phyloP scores from a whole-genome alignment of 2,113 vertebrate species.

The Lamprotornis superbus region DNA sequence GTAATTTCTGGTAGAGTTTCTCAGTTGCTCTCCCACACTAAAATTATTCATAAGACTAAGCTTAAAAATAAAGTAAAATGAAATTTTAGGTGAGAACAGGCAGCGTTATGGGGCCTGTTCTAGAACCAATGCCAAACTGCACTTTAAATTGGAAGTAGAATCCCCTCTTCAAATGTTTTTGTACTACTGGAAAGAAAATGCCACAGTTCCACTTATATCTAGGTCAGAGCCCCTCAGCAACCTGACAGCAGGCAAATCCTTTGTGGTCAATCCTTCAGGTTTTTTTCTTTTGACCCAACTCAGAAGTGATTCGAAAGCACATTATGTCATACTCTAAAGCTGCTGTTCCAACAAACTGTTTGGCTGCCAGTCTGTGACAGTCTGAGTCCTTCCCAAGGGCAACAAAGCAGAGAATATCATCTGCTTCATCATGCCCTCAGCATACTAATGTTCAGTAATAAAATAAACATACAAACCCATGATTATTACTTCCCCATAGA shows the following conservation, averaged over 20 bases:
- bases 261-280: not conserved
- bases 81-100: not conserved
- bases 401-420: conserved; percentile 8
- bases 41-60: not conserved
- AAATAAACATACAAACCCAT: not conserved
- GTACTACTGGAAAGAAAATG: not conserved
- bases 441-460: conserved; percentile 4
- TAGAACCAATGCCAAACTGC: not conserved
- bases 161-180: not conserved
- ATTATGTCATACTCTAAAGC: conserved; percentile 4
- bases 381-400: conserved; percentile 17
- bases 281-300: not conserved
- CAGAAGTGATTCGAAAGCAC: not conserved
- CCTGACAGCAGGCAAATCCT: not conserved
- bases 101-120: not conserved
- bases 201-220: not conserved
- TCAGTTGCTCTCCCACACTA: not conserved
- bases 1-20: not conserved
- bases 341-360: conserved; percentile 8
- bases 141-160: not conserved
- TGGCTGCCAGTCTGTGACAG: conserved; percentile 48
- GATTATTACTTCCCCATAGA: not conserved
- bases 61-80: not conserved
- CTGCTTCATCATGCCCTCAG: not conserved
- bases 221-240: not conserved